These are phyloP conservation scores for Condylura cristata DNA, from an alignment of 2,113 vertebrate species.

Conservation along the genomic window DNA sequence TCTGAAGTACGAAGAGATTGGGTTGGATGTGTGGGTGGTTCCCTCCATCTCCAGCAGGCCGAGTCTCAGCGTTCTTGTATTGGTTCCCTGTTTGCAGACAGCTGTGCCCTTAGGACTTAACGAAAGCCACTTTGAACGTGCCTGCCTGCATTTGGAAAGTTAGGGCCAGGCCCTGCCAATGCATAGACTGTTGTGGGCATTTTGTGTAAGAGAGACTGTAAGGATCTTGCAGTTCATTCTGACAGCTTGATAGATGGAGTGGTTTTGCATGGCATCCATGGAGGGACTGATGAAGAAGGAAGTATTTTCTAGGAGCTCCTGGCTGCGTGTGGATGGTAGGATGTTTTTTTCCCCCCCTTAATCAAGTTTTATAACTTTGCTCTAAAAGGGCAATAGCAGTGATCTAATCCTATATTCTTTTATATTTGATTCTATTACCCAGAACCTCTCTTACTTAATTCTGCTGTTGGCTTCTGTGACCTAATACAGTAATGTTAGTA, in stretches of 20 bases:
- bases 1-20: neutral
- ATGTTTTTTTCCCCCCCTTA: neutral
- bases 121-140: neutral
- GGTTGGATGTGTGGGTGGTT: neutral
- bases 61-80: neutral
- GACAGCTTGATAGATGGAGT: slow-evolving; percentile 65
- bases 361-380: slow-evolving; percentile 24
- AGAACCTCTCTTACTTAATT: slow-evolving; percentile 9
- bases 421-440: slow-evolving; percentile 4
- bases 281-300: slow-evolving; percentile 34
- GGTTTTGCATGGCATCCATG: slow-evolving; percentile 48
- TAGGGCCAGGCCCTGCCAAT: neutral
- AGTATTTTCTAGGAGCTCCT: slow-evolving; percentile 30
- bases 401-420: neutral
- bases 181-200: neutral
- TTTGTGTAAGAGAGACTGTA: slow-evolving; percentile 34
- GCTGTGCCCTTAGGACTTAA: neutral
- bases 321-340: neutral
- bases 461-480: slow-evolving; percentile 7
- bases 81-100: neutral
- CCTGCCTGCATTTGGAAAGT: neutral
- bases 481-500: neutral
- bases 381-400: neutral
- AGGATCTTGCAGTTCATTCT: slow-evolving; percentile 53
- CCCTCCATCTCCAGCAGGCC: neutral